Evolutionary conservation across 2,113 vertebrate species (phyloP).

Genomic region (Entomyzon cyanotis): DNA sequence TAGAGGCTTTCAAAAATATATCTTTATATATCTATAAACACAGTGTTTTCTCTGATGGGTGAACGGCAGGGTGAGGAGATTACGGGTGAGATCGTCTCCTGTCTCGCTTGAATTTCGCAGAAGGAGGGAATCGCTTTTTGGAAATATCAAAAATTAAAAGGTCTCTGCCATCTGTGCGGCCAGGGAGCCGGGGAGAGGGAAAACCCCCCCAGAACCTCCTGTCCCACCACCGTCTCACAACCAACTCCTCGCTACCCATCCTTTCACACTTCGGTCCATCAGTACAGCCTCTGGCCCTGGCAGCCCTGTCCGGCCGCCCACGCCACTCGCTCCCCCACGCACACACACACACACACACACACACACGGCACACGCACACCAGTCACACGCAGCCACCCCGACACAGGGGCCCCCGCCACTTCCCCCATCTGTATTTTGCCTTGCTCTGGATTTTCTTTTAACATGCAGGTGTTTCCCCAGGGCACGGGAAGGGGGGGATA

Average conservation of each 20-base stretch:
- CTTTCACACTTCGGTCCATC: not conserved
- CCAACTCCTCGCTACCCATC: not conserved
- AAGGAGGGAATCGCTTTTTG: constrained; percentile 67
- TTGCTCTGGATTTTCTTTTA: constrained; percentile 19
- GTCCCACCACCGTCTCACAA: not conserved
- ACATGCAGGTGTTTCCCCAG: constrained; percentile 20
- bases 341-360: not conserved
- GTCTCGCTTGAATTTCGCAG: constrained; percentile 61
- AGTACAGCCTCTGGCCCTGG: not conserved
- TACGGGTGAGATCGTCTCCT: constrained; percentile 13
- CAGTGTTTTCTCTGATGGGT: constrained; percentile 68
- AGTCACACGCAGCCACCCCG: not conserved
- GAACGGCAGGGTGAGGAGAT: constrained; percentile 53
- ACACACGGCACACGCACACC: constrained; percentile 5
- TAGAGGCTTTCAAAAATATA: constrained; percentile 74
- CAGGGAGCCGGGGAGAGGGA: not conserved
- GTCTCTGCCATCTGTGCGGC: not conserved
- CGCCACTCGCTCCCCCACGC: not conserved
- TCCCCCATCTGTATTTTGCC: constrained; percentile 1
- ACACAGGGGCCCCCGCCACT: not conserved
- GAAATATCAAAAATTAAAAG: constrained; percentile 26
- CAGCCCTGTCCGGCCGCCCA: not conserved
- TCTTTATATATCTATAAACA: constrained; percentile 74
- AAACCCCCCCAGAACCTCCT: not conserved
- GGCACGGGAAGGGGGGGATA: not conserved